Evolutionary conservation across 2,888 invertebrate genomes (phyloP), one percentile per base, ranked within the genome.

Genomic region (Meteorus colon): DNA sequence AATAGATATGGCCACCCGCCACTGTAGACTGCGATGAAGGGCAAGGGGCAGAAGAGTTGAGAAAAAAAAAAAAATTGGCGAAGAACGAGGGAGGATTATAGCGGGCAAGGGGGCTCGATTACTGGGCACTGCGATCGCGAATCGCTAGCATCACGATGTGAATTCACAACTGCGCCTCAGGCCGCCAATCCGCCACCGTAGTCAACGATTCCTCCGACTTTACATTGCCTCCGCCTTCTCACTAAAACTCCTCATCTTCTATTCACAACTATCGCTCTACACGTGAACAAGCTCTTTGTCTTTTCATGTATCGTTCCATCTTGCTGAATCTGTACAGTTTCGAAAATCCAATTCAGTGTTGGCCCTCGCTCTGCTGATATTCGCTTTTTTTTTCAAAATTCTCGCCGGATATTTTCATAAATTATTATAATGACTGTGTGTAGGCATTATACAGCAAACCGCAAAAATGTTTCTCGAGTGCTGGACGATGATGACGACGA

Each of bases 61-160:
- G 78, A 75, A 74, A 75, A 74, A 79, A 78, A 78, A 77, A 65
- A 65, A 66, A 37, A 65, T 60, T 60, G 73, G 76, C 79, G 75
- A 79, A 80, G 81, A 81, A 80, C 75, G 84, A 85, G 85, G 85
- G 84, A 84, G 84, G 83, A 86, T 86, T 82, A 87, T 84, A 86
- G 85, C 85, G 87, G 86, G 84, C 83, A 81, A 81, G 79, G 80
- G 83, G 83, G 77, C 83, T 84, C 86, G 88, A 89, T 89, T 89
- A 89, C 89, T 89, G 89, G 89, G 89, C 86, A 89, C 82, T 82
- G 82, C 81, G 86, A 88, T 86, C 88, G 86, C 89, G 89, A 89
- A 89, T 89, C 89, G 88, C 87, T 87, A 89, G 88, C 88, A 89
- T 89, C 89, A 87, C 87, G 87, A 86, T 87, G 86, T 83, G 86